Evolutionary conservation across 2,113 vertebrate genomes (phyloP).

Genomic region (Serilophus lunatus): DNA sequence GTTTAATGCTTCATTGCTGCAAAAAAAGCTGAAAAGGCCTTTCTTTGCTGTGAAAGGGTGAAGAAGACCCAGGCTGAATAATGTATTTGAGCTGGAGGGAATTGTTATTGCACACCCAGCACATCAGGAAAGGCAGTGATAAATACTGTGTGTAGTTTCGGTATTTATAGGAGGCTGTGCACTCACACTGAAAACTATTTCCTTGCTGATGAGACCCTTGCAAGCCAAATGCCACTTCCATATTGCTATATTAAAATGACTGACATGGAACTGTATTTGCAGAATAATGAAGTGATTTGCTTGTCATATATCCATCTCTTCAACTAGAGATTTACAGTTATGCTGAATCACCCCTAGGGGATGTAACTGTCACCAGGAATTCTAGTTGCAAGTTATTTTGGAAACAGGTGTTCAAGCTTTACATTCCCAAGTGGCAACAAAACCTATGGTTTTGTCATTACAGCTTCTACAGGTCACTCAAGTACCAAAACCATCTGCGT

Average conservation of each 20-base stretch:
- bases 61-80: not conserved
- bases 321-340: not conserved
- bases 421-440: not conserved
- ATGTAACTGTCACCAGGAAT: conserved; percentile 12
- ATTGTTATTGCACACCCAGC: not conserved
- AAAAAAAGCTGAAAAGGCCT: not conserved
- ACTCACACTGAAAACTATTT: not conserved
- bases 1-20: not conserved
- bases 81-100: not conserved
- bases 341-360: not conserved
- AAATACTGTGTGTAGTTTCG: not conserved
- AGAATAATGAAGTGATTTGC: conserved; percentile 4
- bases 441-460: not conserved
- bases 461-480: not conserved
- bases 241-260: not conserved
- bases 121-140: not conserved
- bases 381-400: not conserved
- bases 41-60: not conserved
- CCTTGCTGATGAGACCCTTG: not conserved
- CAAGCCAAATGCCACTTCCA: not conserved
- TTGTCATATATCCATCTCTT: conserved; percentile 5
- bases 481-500: not conserved
- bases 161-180: not conserved
- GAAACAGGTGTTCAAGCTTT: not conserved
- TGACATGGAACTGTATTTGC: not conserved